Base-by-base conservation (phyloP, 1,140 invertebrate species). In the Pseudobourletiella spinata region DNA sequence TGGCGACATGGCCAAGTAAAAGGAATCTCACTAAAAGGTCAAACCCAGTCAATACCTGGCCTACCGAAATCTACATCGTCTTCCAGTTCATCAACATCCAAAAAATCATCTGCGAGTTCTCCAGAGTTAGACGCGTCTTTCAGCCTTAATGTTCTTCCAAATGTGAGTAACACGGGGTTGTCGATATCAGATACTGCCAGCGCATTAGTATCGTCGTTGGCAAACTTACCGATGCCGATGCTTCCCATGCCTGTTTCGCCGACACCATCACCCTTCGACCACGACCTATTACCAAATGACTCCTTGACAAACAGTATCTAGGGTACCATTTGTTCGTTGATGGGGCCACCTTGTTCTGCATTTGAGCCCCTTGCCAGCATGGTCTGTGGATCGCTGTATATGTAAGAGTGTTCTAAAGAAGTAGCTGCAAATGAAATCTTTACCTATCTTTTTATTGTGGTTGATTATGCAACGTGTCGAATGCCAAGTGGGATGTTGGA, bases 1-100 rank as follows among this genome's bases (percentile, higher is more conserved):
- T 59, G 57, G 57, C 54, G 56, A 54, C 54, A 57, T 16, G 61
- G 57, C 4, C 20, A 58, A 22, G 28, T 59, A 8, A 59, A 59
- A 28, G 57, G 50, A 22, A 48, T 46, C 24, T 18, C 43, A 59
- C 35, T 50, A 50, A 59, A 4, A 22, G 24, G 26, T 58, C 35
- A 24, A 58, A 28, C 3, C 11, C 11, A 58, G 20, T 22, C 14
- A 58, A 2, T 46, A 57, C 29, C 16, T 8, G 16, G 6, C 8
- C 46, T 20, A 15, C 46, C 46, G 46, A 11, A 20, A 25, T 25
- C 16, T 15, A 54, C 22, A 4, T 8, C 4, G 11, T n/a, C 16
- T 29, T 54, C 20, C 11, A 26, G 3, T 54, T 54, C 24, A 26
- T 24, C 51, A 54, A 29, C 24, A 26, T 24, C 51, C 22, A 29